phyloP scores from a whole-genome alignment of 1,140 invertebrate species.

The Eumeta japonica region DNA sequence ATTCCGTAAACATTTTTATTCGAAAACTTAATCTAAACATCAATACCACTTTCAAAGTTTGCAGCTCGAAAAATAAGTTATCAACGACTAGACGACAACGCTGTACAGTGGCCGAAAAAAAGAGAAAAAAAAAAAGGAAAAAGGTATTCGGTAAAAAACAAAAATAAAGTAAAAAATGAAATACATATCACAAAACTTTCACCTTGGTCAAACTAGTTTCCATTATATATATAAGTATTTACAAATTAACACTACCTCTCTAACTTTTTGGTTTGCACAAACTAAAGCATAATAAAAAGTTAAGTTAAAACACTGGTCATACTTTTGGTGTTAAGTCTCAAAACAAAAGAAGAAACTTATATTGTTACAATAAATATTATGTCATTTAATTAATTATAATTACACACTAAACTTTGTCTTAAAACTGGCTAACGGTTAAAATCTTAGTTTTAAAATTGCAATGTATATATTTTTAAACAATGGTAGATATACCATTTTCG shows the following conservation, averaged over 20 bases:
- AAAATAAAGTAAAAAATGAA: neutral
- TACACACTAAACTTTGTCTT: too few species aligned
- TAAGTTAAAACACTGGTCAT: neutral
- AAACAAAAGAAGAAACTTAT: too few species aligned
- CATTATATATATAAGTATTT: neutral
- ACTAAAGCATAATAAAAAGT: neutral
- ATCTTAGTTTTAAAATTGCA: too few species aligned
- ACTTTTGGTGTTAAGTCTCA: too few species aligned
- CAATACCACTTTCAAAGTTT: slow-evolving; percentile 35
- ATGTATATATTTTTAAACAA: too few species aligned
- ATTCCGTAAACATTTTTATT: slow-evolving; percentile 49
- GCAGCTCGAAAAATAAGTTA: slow-evolving; percentile 29
- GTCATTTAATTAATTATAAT: too few species aligned
- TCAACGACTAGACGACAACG: slow-evolving; percentile 46
- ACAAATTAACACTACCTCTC: neutral
- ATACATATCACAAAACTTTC: too few species aligned
- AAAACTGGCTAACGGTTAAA: too few species aligned
- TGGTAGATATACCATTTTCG: too few species aligned
- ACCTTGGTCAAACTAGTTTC: too few species aligned
- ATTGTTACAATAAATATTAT: too few species aligned
- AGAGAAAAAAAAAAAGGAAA: slow-evolving; percentile 20
- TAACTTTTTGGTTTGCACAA: slow-evolving; percentile 1
- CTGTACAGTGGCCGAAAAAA: slow-evolving; percentile 30
- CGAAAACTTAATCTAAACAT: slow-evolving; percentile 46
- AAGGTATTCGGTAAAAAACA: slow-evolving; percentile 23